Base-by-base conservation (phyloP, 2,888 invertebrate genomes). In the Eumacrocentrus americanus region DNA sequence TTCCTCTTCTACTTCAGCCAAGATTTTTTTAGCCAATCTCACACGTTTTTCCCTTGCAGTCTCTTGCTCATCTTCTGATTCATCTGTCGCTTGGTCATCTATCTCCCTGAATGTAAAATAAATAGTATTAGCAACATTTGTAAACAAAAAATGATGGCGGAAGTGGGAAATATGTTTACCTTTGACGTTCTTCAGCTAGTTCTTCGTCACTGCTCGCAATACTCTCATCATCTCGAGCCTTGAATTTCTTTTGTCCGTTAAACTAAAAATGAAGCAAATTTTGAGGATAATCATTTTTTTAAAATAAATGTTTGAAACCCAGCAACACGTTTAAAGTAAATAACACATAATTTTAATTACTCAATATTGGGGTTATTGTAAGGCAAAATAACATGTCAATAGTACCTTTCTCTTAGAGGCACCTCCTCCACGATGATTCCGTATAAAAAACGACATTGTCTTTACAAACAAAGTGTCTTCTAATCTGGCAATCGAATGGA, bases 21-120 rank as follows among this genome's bases (percentile, higher is more conserved):
- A 83, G 81, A 95, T 95, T 76, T 92, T 87, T 78, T 96, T 96
- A 0, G 97, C 95, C 63, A 97, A 81, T 44, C 95, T 86, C 50
- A 97, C 77, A 68, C 93, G 91, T 77, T 96, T 97, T 74, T 97
- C 94, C 78, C 96, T 95, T 0, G 91, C 89, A 1, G 94, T 95
- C 81, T 95, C 92, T 66, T 86, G 83, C 66, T 89, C 88, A 70
- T 88, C 88, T 67, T 88, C 88, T 22, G 74, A 77, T 16, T 29
- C 29, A n/a, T n/a, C n/a, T 9, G 29, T 29, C 29, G 29, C 29
- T 4, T 79, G 79, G 59, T 81, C 82, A 58, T 81, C 82, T 55
- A 62, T 63, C 38, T 63, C 48, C 4, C 64, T 67, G 18, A 18
- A 62, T 50, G 12, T 50, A 2, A 5, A 37, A 42, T 44, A 52